Conservation (phyloP, 1,140 invertebrate genomes). For the Drosophila pseudoananassae region DNA sequence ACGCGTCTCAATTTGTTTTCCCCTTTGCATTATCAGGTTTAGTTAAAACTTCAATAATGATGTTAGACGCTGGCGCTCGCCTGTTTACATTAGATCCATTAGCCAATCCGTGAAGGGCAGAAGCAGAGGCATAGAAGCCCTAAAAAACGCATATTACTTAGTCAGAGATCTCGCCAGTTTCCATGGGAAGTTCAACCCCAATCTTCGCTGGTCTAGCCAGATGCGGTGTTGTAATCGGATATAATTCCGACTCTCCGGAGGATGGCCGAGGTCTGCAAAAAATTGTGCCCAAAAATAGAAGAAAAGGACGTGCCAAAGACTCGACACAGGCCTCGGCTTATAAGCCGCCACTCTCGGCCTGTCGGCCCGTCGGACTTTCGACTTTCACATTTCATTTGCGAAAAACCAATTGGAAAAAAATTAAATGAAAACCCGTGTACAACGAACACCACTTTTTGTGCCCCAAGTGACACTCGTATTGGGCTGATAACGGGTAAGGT, state of each 20-base stretch:
- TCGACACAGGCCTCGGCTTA: constrained; percentile 31
- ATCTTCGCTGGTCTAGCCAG: constrained; percentile 30
- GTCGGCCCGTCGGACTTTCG: constrained; percentile 13
- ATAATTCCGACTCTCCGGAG: constrained; percentile 73
- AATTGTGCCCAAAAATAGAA: constrained; percentile 11
- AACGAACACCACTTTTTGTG: constrained; percentile 7
- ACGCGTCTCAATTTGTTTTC: constrained; percentile 15
- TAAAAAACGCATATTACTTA: constrained; percentile 36
- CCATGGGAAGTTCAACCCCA: constrained; percentile 34
- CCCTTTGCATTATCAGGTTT: constrained; percentile 20
- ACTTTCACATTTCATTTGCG: constrained; percentile 70
- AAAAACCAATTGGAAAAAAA: constrained; percentile 32
- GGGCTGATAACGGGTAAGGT: constrained; percentile 4
- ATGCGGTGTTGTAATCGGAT: constrained; percentile 79
- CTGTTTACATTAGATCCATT: constrained; percentile 57
- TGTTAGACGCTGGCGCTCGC: constrained; percentile 48
- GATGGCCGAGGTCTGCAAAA: constrained; percentile 16
- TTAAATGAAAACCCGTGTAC: constrained; percentile 27
- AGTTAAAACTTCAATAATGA: constrained; percentile 30
- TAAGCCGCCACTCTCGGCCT: constrained; percentile 47
- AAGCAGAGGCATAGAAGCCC: constrained; percentile 10
- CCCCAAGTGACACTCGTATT: constrained; percentile 66
- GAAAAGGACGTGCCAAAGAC: constrained; percentile 43
- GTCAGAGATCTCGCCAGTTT: constrained; percentile 12
- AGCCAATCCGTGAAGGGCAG: constrained; percentile 14